phyloP scores from a whole-genome alignment of 2,888 invertebrate genomes.

The Eueremaeus valkanovi region DNA sequence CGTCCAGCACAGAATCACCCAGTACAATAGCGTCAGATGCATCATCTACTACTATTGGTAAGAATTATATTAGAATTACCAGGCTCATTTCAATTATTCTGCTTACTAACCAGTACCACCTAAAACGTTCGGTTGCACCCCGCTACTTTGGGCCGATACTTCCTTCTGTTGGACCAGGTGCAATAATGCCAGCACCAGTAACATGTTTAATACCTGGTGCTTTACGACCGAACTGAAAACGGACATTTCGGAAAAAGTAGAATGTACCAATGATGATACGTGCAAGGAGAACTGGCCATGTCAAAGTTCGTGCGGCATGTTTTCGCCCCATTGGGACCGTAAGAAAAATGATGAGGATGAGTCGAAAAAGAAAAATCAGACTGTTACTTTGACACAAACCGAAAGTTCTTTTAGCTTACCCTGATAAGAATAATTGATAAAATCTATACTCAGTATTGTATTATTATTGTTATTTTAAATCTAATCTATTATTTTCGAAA shows the following conservation, averaged over 20 bases:
- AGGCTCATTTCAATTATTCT: neutral
- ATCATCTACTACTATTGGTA: too few relatives aligned
- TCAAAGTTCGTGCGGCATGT: conserved; percentile 12
- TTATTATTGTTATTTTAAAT: too few relatives aligned
- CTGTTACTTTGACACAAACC: too few relatives aligned
- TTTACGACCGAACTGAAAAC: neutral
- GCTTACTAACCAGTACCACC: neutral
- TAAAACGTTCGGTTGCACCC: neutral
- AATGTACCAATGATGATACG: neutral
- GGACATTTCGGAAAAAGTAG: neutral
- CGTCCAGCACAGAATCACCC: too few relatives aligned
- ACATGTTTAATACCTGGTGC: conserved; percentile 5
- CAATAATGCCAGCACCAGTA: neutral
- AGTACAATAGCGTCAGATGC: too few relatives aligned
- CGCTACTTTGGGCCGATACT: neutral
- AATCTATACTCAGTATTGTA: too few relatives aligned
- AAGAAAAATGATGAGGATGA: neutral
- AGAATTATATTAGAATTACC: too few relatives aligned
- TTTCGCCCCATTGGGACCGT: conserved; percentile 17
- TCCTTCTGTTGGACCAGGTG: neutral
- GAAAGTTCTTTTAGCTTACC: too few relatives aligned
- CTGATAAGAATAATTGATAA: too few relatives aligned
- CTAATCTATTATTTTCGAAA: too few relatives aligned
- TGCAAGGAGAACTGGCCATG: neutral
- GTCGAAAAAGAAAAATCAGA: too few relatives aligned